Percentiles rank a stretch among this genome's conserved stretches.
phyloP scores from a whole-genome alignment of 1,140 invertebrate species.

The Lordiphosa clarofinis region DNA sequence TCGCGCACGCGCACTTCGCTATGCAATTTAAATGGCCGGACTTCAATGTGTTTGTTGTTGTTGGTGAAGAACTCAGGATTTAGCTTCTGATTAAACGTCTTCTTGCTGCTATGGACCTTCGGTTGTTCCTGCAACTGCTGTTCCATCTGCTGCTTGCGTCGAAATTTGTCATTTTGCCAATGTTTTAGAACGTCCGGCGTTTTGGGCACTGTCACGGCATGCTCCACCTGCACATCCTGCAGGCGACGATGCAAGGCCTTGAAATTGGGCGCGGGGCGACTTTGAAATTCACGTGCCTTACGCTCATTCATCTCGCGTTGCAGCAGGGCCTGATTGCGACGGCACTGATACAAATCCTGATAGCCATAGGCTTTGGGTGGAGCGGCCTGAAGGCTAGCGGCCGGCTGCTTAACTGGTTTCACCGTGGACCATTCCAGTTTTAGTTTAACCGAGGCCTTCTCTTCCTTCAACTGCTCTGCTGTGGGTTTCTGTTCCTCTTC shows the following conservation, averaged over 20 bases:
- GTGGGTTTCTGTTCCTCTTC: too few species aligned
- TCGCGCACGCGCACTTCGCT: constrained; percentile 58
- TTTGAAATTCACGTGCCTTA: constrained; percentile 64
- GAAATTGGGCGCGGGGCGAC: constrained; percentile 69
- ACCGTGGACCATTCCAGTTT: constrained; percentile 29
- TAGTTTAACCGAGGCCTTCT: constrained; percentile 11
- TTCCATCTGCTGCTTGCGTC: constrained; percentile 10
- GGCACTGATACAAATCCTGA: constrained; percentile 46
- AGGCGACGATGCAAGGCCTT: constrained; percentile 44
- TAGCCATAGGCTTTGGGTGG: constrained; percentile 45
- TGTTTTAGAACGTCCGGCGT: constrained; percentile 60
- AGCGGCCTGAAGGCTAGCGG: background rate
- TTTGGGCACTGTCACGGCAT: constrained; percentile 51
- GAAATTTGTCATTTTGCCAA: constrained; percentile 19
- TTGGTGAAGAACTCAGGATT: too few species aligned
- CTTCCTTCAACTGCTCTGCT: too few species aligned
- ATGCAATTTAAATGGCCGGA: constrained; percentile 51
- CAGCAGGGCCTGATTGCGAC: constrained; percentile 34
- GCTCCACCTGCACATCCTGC: constrained; percentile 22
- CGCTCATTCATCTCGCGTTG: constrained; percentile 54
- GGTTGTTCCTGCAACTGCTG: background rate
- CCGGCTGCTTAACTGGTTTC: background rate
- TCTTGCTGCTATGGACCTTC: too few species aligned
- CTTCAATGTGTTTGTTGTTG: too few species aligned
- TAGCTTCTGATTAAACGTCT: too few species aligned